phyloP scores from a whole-genome alignment of 2,797 vertebrate genomes.

The Malacoraja senta region DNA sequence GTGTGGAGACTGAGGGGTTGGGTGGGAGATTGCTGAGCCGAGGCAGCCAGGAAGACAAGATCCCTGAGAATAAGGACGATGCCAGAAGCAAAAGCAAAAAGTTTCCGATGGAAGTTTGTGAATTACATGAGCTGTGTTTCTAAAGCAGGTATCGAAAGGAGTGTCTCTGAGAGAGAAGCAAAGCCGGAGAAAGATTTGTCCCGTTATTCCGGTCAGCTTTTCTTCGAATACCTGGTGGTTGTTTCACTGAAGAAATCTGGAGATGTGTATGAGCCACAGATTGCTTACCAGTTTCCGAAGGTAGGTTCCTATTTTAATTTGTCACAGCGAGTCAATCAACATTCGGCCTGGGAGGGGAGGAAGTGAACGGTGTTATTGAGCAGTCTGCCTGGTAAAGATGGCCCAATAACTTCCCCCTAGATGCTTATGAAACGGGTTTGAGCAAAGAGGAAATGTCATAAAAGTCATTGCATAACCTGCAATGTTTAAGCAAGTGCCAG shows the following conservation, averaged over 20 bases:
- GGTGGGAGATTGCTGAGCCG: not conserved
- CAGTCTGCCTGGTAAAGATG: not conserved
- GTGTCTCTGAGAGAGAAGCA: not conserved
- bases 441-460: not conserved
- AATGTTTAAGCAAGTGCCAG: no score
- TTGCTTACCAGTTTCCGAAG: slow-evolving; percentile 94
- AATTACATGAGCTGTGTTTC: not conserved
- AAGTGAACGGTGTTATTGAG: not conserved
- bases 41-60: not conserved
- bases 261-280: slow-evolving; percentile 71
- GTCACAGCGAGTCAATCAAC: not conserved
- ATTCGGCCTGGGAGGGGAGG: not conserved
- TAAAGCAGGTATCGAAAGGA: slow-evolving; percentile 20
- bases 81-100: no score
- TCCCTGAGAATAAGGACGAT: not conserved
- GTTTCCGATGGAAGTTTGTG: not conserved
- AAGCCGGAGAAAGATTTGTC: not conserved
- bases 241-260: slow-evolving; percentile 75
- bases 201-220: slow-evolving; percentile 65
- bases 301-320: slow-evolving; percentile 52
- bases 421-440: not conserved
- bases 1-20: not conserved
- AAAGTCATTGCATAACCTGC: no score
- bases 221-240: slow-evolving; percentile 91
- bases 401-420: not conserved